Evolutionary conservation across 2,888 invertebrate species (phyloP), one percentile per base, ranked within the genome.

Genomic region (Stenurella melanura): DNA sequence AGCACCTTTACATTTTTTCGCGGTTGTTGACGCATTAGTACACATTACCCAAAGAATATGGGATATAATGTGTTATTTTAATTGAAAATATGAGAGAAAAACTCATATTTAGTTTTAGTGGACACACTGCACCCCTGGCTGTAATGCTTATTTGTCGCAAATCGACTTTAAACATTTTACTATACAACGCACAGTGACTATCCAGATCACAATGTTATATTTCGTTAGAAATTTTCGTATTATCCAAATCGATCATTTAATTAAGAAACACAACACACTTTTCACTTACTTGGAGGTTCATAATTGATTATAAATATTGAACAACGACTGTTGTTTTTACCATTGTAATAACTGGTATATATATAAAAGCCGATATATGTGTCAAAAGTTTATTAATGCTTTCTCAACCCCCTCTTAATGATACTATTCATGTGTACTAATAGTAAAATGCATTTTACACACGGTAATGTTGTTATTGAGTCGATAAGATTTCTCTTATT

Each of bases 201-300:
- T 9, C 9, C 30, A 0, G 6, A n/a, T 50, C 50, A 50, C 50
- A 50, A 50, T 11, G 1, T n/a, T 50, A 50, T 50, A 50, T n/a
- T 50, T n/a, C 15, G n/a, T 50, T n/a, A 3, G 15, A 50, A 15
- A 15, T 50, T 50, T 7, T 50, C 6, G 4, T 12, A 17, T 50
- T 42, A n/a, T 50, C 50, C 50, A 50, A 50, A 4, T 5, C n/a
- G 2, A 15, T n/a, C 4, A 17, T 42, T 60, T 60, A 15, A 50
- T 50, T 26, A 12, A 15, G 26, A 64, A 56, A 70, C 26, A 18
- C 30, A 34, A 63, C 70, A 57, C 81, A 85, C 86, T 87, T 72
- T 75, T 73, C 83, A 87, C 87, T 87, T 87, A 88, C 88, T 84
- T 86, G 86, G 77, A 87, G 83, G 80, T 86, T 87, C 87, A 88